Percentiles rank a stretch among this genome's conserved stretches.
phyloP scores from a whole-genome alignment of 2,113 vertebrate genomes.

The Monarcha castaneiventris region DNA sequence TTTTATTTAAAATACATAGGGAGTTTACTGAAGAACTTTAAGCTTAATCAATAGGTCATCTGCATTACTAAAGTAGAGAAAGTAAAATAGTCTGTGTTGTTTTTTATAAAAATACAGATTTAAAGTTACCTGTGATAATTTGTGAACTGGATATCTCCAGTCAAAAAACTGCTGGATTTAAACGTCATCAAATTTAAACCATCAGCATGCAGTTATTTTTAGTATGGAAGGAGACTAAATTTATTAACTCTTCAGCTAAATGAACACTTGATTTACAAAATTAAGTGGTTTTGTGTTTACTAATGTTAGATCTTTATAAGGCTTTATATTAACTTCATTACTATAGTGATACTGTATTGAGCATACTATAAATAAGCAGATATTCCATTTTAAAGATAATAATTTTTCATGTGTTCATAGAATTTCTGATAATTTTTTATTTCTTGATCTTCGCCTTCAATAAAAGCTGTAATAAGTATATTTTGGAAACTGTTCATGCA shows the following conservation, averaged over 20 bases:
- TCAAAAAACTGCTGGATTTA: not conserved
- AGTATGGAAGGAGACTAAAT: not conserved
- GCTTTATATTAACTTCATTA: not conserved
- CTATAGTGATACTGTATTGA: not conserved
- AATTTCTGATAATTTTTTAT: conserved; percentile 21
- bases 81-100: not conserved
- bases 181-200: not conserved
- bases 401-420: not conserved
- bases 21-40: not conserved
- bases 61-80: not conserved
- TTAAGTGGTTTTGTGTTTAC: not conserved
- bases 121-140: not conserved
- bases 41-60: not conserved
- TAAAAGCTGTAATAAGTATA: conserved; percentile 15
- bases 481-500: conserved; percentile 24
- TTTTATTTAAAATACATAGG: not conserved
- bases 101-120: not conserved
- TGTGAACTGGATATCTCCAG: not conserved
- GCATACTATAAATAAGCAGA: not conserved
- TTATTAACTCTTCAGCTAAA: not conserved
- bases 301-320: not conserved
- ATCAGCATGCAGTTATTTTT: not conserved
- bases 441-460: not conserved
- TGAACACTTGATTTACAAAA: not conserved
- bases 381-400: not conserved